Evolutionary conservation across 1,140 invertebrate species (phyloP), one percentile per base, ranked within the genome.

Genomic region (Anagrus nilaparvatae): DNA sequence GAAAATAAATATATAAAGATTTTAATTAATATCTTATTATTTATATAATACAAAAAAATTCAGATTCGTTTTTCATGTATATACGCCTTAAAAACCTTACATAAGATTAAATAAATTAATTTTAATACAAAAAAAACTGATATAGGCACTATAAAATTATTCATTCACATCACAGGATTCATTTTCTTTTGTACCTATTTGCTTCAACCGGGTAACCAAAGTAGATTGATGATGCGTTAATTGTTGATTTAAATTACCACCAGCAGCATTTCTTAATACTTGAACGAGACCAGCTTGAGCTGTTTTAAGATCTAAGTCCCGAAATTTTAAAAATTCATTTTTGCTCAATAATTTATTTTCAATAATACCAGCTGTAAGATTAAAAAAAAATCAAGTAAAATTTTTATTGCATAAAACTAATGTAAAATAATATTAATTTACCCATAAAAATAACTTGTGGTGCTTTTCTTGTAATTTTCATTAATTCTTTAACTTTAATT

Each of bases 221-320:
- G 63, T 74, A 37, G 71, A 73, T 55, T 82, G 81, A 67, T 78
- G 76, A 49, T 74, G 70, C 46, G 74, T 79, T n/a, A 86, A 59
- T 51, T 83, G 74, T 25, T 64, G 61, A 18, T 78, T 76, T 25
- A 86, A 49, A 46, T 74, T 61, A 45, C 50, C 61, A 25, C 74
- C 72, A 27, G 71, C 78, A 16, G 74, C 75, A 58, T 61, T 74
- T 48, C 77, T 75, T 3, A 86, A 58, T 6, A 76, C 66, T 44
- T 77, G 70, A 41, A 82, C 79, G 14, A 86, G 62, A 50, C 72
- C 69, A 21, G 73, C 69, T 54, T 76, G 74, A 0, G 71, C 70
- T 21, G 69, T 56, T 48, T 75, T 70, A 37, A 85, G 50, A 53
- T 73, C 73, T 51, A 81, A 65, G 52, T 71, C 61, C 34, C 77